These are phyloP conservation scores for Lepilemur ruficaudatus DNA, from an alignment of 2,797 vertebrate species.

Conservation along the genomic window DNA sequence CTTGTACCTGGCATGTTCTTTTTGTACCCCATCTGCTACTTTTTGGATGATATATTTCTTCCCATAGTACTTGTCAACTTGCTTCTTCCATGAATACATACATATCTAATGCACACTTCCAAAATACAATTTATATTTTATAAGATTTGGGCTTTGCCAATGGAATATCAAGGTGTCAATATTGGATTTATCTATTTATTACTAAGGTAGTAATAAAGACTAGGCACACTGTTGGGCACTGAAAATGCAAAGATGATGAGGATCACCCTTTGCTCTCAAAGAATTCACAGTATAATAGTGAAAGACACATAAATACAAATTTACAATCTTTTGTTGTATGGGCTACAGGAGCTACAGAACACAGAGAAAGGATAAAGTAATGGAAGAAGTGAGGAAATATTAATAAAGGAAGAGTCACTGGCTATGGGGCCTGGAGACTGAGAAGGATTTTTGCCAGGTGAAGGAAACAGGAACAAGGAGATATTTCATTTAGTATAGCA, in stretches of 20 bases:
- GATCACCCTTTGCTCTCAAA: background rate
- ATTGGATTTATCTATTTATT: background rate
- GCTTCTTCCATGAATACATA: background rate
- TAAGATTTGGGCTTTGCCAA: constrained; percentile 30
- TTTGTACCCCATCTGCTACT: constrained; percentile 7
- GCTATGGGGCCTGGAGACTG: background rate
- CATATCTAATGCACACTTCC: background rate
- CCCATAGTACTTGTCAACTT: background rate
- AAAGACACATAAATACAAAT: background rate
- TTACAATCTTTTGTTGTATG: background rate
- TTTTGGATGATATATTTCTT: background rate
- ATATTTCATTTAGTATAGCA: background rate
- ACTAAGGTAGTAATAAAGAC: constrained; percentile 19
- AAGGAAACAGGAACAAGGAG: background rate
- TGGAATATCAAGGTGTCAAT: constrained; percentile 11
- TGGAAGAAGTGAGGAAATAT: background rate
- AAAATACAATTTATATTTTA: constrained; percentile 36
- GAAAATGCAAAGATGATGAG: background rate
- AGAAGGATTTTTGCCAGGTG: background rate
- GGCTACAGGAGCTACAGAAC: background rate
- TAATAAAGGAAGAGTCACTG: background rate
- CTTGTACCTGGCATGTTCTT: background rate
- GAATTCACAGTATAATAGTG: background rate
- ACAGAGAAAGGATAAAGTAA: background rate
- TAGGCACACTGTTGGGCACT: background rate